A percentile compares a stretch with the other conserved stretches of the same genome.
These are phyloP conservation scores for Ammodytes marinus DNA, from an alignment of 2,113 vertebrate species.

Conservation along the genomic window DNA sequence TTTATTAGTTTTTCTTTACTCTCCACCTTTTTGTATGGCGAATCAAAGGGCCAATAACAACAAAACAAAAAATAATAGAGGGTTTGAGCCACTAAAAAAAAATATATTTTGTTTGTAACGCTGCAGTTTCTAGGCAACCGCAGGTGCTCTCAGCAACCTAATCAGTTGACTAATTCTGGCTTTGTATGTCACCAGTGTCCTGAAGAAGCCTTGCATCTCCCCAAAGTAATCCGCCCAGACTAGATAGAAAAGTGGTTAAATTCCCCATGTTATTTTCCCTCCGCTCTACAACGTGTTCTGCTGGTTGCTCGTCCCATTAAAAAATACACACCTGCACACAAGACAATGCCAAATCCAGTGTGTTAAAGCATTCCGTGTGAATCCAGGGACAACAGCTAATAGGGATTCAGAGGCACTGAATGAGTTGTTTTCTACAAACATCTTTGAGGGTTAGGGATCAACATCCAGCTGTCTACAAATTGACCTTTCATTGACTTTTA, in stretches of 20 bases:
- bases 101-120: slow-evolving; percentile 19
- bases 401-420: slow-evolving; percentile 49
- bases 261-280: slow-evolving; percentile 5
- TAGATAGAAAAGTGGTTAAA: slow-evolving; percentile 2
- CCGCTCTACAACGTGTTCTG: slow-evolving; percentile 2
- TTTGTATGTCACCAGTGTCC: slow-evolving; percentile 35
- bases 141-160: slow-evolving; percentile 14
- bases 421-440: slow-evolving; percentile 45
- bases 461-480: slow-evolving; percentile 50
- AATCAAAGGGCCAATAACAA: slow-evolving; percentile 28
- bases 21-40: not conserved
- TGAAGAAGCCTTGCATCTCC: slow-evolving; percentile 35
- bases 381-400: slow-evolving; percentile 52
- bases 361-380: slow-evolving; percentile 39
- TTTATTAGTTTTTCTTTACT: not conserved
- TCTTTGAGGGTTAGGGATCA: slow-evolving; percentile 47
- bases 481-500: slow-evolving; percentile 44
- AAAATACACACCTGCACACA: slow-evolving; percentile 46
- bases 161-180: slow-evolving; percentile 38
- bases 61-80: not conserved
- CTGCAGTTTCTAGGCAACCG: slow-evolving; percentile 22
- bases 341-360: slow-evolving; percentile 23
- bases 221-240: slow-evolving; percentile 17
- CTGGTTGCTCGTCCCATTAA: slow-evolving; percentile 14
- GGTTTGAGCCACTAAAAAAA: slow-evolving; percentile 21